Evolutionary conservation across 2,113 vertebrate species (phyloP).

Genomic region (Salvelinus sp.): DNA sequence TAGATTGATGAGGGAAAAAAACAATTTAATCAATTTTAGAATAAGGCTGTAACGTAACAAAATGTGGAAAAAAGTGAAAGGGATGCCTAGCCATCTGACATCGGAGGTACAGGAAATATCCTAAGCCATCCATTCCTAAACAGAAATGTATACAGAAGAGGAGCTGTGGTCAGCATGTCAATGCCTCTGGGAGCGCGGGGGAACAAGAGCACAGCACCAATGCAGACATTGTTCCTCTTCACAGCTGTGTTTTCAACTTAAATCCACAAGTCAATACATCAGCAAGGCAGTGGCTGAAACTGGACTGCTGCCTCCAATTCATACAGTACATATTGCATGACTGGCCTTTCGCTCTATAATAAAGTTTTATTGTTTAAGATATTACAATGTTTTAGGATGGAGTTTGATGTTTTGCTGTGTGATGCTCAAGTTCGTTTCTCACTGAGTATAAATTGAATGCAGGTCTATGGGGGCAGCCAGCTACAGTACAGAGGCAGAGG

Average conservation of each 20-base stretch:
- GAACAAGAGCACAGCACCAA: neutral
- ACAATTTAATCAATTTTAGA: no score
- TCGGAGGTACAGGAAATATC: conserved; percentile 49
- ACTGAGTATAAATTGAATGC: neutral
- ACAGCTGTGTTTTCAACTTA: conserved; percentile 31
- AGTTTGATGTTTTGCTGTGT: neutral
- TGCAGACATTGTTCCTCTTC: conserved; percentile 21
- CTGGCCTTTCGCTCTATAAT: neutral
- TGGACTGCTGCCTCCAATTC: neutral
- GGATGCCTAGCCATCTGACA: conserved; percentile 53
- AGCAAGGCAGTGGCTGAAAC: neutral
- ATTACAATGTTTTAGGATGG: neutral
- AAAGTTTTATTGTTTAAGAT: neutral
- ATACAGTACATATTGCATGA: neutral
- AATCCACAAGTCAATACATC: conserved; percentile 7
- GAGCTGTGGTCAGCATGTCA: conserved; percentile 31
- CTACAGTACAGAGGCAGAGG: neutral
- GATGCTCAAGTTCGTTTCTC: neutral
- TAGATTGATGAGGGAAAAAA: no score
- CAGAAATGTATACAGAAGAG: conserved; percentile 44
- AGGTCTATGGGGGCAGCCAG: neutral
- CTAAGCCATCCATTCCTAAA: conserved; percentile 51
- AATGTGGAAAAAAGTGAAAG: conserved; percentile 39
- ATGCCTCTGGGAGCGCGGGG: conserved; percentile 18
- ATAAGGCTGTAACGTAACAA: no score